Base-by-base conservation (phyloP, 2,888 invertebrate species). In the Cheilosia impressa region DNA sequence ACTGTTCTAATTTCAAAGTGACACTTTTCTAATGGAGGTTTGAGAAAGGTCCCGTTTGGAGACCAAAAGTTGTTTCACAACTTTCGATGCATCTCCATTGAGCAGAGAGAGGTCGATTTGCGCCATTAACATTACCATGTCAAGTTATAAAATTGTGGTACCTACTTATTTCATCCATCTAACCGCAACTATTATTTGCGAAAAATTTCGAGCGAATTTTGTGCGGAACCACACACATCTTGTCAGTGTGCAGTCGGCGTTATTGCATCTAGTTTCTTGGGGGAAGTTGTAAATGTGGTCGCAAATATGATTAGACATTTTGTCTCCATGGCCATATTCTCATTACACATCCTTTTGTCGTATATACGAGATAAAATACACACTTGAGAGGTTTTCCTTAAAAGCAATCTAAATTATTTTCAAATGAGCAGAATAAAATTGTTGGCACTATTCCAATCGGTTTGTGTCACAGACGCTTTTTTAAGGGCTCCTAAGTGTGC, bases 301-400 rank as follows among this genome's bases (percentile, higher is more conserved):
- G 27, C 19, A 58, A 83, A 79, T 79, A 84, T 78, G 68, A 84
- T 84, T 75, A 84, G 83, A 84, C 83, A 75, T 79, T 75, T 75
- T 50, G 83, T 79, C 79, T 75, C 73, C 73, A 65, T 52, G 9
- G 52, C 52, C 52, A 52, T 22, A 82, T 82, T 47, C 71, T 77
- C 63, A 65, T 76, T 76, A 58, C 62, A 60, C 62, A 62, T 77
- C 66, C 63, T 66, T 53, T 63, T 73, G 60, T 68, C 72, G 73
- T 62, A 27, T 6, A 27, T 27, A 60, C 60, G 65, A 66, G 41
- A 62, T 66, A 60, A 66, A 55, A 72, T 68, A 78, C 78, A 77
- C 82, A 72, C 78, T 78, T 57, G 31, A 78, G 63, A 73, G 63
- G 68, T 69, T 78, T 78, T 52, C 24, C 77, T 73, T 83, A 79